These are phyloP conservation scores for Lysandra coridon DNA, from an alignment of 2,888 invertebrate species.

Conservation along the genomic window DNA sequence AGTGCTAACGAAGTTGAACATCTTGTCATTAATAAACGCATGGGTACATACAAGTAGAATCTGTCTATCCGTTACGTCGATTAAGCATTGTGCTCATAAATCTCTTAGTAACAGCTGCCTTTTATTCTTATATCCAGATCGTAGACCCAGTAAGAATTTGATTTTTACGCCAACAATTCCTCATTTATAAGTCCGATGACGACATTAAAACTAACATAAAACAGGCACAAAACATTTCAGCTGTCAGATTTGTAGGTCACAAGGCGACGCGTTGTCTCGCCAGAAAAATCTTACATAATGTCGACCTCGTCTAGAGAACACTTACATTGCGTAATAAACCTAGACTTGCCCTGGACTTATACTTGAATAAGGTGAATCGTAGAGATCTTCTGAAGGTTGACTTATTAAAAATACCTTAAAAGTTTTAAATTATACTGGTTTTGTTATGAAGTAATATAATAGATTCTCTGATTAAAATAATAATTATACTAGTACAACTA, in stretches of 20 bases:
- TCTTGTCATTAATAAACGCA: too few species aligned
- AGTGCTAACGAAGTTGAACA: too few species aligned
- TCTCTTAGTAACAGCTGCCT: not conserved
- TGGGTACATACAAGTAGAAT: too few species aligned
- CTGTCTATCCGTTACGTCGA: too few species aligned
- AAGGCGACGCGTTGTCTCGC: conserved; percentile 45
- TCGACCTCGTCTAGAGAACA: not conserved
- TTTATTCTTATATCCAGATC: not conserved
- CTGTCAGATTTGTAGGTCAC: conserved; percentile 42
- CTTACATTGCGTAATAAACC: not conserved
- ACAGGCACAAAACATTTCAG: conserved; percentile 16
- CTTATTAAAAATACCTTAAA: not conserved
- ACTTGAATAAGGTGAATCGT: not conserved
- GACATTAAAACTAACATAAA: not conserved
- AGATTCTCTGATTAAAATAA: too few species aligned
- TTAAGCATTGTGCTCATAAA: not conserved
- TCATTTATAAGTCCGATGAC: not conserved
- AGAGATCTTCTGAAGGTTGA: not conserved
- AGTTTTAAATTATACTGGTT: too few species aligned
- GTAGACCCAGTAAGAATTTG: not conserved
- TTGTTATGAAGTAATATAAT: too few species aligned
- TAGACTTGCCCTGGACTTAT: not conserved
- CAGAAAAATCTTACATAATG: conserved; percentile 37
- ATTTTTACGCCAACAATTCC: not conserved
- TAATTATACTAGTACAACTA: too few species aligned